These are phyloP conservation scores for Archips xylosteana DNA, from an alignment of 2,888 invertebrate genomes.

Conservation along the genomic window DNA sequence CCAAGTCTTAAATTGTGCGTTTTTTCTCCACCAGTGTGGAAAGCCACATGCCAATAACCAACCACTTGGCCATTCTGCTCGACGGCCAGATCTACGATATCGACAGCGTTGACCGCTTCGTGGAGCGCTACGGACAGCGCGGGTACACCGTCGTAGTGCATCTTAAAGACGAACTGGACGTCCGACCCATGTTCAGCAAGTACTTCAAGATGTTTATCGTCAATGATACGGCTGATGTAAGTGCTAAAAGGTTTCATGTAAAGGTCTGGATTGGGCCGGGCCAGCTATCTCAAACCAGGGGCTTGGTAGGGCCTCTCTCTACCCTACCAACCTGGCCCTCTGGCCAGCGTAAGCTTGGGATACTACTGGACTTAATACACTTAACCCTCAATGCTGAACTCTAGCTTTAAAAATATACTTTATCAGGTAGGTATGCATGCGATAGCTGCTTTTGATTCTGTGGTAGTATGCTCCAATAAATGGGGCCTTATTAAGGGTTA, in stretches of 20 bases:
- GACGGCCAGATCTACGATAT: slow-evolving; percentile 70
- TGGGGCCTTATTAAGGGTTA: no score
- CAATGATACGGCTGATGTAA: slow-evolving; percentile 71
- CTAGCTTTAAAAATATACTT: no score
- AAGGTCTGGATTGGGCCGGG: no score
- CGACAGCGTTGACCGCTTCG: slow-evolving; percentile 64
- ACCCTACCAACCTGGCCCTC: no score
- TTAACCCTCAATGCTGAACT: no score
- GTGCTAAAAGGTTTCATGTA: neutral
- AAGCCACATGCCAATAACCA: slow-evolving; percentile 69
- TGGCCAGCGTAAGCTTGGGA: no score
- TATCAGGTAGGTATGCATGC: no score
- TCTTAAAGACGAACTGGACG: slow-evolving; percentile 67
- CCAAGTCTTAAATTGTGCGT: neutral
- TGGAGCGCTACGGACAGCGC: slow-evolving; percentile 62
- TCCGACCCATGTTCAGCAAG: slow-evolving; percentile 56
- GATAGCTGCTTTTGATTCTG: no score
- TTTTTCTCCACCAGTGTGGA: slow-evolving; percentile 61
- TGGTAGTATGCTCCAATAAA: no score
- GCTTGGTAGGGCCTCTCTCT: no score
- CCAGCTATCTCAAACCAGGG: no score
- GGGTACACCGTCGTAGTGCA: slow-evolving; percentile 76
- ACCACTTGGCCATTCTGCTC: slow-evolving; percentile 65
- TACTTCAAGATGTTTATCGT: slow-evolving; percentile 62
- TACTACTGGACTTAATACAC: no score